Evolutionary conservation across 2,113 vertebrate species (phyloP), one percentile per base, ranked within the genome.

Genomic region (Rhinogobius similis): DNA sequence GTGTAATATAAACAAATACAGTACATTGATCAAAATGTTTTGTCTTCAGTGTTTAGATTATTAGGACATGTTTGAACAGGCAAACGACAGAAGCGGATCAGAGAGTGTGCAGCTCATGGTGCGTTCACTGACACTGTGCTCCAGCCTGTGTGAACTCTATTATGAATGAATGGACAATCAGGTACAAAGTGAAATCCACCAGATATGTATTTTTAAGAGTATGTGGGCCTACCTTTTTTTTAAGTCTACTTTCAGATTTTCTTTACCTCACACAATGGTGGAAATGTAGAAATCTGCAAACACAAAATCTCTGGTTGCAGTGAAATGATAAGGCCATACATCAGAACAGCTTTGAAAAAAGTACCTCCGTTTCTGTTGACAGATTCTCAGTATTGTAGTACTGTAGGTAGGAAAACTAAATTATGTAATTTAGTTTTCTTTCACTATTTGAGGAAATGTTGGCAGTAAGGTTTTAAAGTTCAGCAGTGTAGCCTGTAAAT

Each of bases 401-500:
- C 10, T 52, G 50, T 14, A 50, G 20, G 20, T 50, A 8, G 10
- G 18, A 20, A 20, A 26, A 14, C 23, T 26, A 14, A 3, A 24
- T 26, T 12, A n/a, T 23, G 11, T 26, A 55, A 55, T 7, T 8
- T 55, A 5, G 52, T 53, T 43, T 12, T 21, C 20, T 41, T 41
- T 79, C 68, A 67, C 83, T 81, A 87, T 86, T 84, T 87, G 83
- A 88, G 78, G 84, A 83, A 84, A 78, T 87, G 77, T 90, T 68
- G 55, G 68, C 78, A 70, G 56, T 71, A 67, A 63, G 71, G 52
- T n/a, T 9, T 10, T 53, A 44, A 23, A 65, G 14, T 38, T 20
- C 36, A 62, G 14, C 11, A 62, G 5, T 39, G 32, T 21, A 10
- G 16, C 10, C 2, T 21, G 59, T 21, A 11, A 23, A 24, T 21